Evolutionary conservation across 2,888 invertebrate genomes (phyloP), one percentile per base, ranked within the genome.

Genomic region (Tridacna gigas): DNA sequence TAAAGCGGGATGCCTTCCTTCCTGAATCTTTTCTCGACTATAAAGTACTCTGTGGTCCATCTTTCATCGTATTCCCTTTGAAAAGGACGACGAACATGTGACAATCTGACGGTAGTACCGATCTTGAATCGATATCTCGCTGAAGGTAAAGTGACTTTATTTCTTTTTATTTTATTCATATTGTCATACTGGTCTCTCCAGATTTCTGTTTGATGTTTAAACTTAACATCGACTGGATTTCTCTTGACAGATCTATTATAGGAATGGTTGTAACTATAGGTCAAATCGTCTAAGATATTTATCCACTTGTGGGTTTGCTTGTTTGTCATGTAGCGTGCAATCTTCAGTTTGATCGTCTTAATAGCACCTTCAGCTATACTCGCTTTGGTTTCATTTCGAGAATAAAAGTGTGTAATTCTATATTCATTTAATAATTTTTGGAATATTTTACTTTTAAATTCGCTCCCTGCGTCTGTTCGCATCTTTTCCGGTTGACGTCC

Each of bases 51-150:
- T 1, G 47, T 25, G 18, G 77, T 76, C 78, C 79, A n/a, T n/a
- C 83, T 83, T 71, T 83, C 77, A n/a, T 79, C 81, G 60, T 86
- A 79, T 79, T 86, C 80, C 48, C 74, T 61, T 22, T 86, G 80
- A 74, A 82, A 86, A 15, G 80, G 51, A 28, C 66, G 18, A 60
- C 79, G 25, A 18, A 85, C 63, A 73, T 86, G 80, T 0, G 74
- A 80, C 0, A 84, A 0, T 0, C 85, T 56, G 5, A 85, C 82
- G 0, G 56, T 81, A 20, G 83, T 74, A 22, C 80, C 81, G 13
- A 74, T 37, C 26, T 86, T 83, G 15, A 79, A 80, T n/a, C 77
- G 73, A 60, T 76, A 84, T 1, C 63, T 5, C 13, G 51, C 78
- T 47, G 25, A 12, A 26, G 25, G 22, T 56, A 18, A 28, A 18